phyloP scores from a whole-genome alignment of 2,888 invertebrate genomes.

The Diogma glabrata region DNA sequence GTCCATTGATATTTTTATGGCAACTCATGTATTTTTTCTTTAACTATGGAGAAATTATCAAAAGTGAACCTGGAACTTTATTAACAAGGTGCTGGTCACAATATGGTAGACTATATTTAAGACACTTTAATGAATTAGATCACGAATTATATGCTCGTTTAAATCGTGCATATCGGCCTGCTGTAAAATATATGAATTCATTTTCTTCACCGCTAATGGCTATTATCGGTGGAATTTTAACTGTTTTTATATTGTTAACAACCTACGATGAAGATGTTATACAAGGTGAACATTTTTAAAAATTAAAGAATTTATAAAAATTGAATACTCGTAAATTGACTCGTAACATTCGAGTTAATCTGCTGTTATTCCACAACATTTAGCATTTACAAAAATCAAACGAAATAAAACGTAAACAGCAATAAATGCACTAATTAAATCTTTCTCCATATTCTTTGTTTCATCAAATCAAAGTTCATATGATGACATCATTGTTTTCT shows the following conservation, averaged over 20 bases:
- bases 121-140: conserved; percentile 98
- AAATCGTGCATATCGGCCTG: conserved; percentile 84
- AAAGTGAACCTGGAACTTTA: conserved; percentile 79
- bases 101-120: conserved; percentile 78
- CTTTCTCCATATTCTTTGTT: too few species aligned
- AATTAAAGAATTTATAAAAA: too few species aligned
- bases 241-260: conserved; percentile 67
- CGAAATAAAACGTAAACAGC: too few species aligned
- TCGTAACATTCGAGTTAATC: too few species aligned
- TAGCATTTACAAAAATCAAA: too few species aligned
- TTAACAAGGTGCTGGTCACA: conserved; percentile 85
- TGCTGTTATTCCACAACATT: too few species aligned
- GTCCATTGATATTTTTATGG: conserved; percentile 86
- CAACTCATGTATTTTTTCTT: conserved; percentile 90
- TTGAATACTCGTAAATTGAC: too few species aligned
- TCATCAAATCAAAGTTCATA: too few species aligned
- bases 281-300: conserved; percentile 81
- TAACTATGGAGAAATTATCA: conserved; percentile 78
- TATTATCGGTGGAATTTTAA: conserved; percentile 71
- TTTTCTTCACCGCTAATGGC: conserved; percentile 77
- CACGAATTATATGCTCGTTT: conserved; percentile 89
- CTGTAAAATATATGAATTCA: conserved; percentile 82
- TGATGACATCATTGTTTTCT: too few species aligned
- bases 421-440: too few species aligned
- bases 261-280: conserved; percentile 89